Base-by-base conservation (phyloP, 2,113 vertebrate species). In the Neomonachus schauinslandi region DNA sequence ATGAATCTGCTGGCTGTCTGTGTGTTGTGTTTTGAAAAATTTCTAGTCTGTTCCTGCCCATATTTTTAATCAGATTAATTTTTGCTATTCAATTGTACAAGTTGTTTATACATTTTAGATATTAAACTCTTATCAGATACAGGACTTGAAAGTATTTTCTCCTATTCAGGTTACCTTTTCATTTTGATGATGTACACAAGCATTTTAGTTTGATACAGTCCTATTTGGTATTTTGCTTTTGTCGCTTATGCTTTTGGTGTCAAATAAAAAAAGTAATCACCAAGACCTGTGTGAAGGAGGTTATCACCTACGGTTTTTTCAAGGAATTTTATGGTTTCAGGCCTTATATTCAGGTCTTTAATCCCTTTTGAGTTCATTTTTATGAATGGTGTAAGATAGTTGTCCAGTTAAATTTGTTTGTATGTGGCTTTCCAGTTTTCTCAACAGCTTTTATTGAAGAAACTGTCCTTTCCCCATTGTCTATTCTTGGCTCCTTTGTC, bases 131-230 rank as follows among this genome's bases (percentile, higher is more conserved):
- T 83, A 74, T 55, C 57, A 83, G 67, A 76, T 95, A 28, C 7
- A 74, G 3, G 12, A 42, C 61, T 83, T 90, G 22, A 21, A 76
- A 74, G 19, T 82, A 71, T 42, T 82, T 89, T 89, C 31, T n/a
- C 55, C 42, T 2, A 15, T 55, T 95, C n/a, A 22, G 42, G 55
- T 59, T 89, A 26, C n/a, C 33, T 74, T 83, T 83, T 55, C 65
- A 83, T 95, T 95, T 55, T 90, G 77, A 53, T 83, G 77, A 67
- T 51, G n/a, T 89, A 33, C 86, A 83, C 28, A 22, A 51, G 46
- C 46, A 42, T 63, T 94, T 89, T 89, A 72, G 63, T 82, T 82
- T 53, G 65, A 82, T 42, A 49, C 8, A 63, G 46, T 67, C 46
- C 49, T 36, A 80, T n/a, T 91, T 67, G n/a, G 33, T 89, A 21